Evolutionary conservation across 2,797 vertebrate genomes (phyloP), one percentile per base, ranked within the genome.

Genomic region (Sebastes kiyomatsui): DNA sequence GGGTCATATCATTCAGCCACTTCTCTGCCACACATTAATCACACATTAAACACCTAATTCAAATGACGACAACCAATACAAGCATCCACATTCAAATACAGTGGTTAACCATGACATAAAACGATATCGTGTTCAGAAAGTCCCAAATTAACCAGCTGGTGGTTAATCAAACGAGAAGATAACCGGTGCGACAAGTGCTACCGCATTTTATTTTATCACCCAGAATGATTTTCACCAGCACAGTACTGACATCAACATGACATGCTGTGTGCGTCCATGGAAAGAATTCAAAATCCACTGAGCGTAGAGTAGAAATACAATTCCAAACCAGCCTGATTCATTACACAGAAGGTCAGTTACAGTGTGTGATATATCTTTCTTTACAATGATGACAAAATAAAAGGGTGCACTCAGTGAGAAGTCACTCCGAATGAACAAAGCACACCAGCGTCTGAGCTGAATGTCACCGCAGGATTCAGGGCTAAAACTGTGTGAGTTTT

Each of bases 401-500:
- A 78, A 78, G 22, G 28, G 16, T 16, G 7, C 30, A n/a, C 28
- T n/a, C 35, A 22, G 42, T 30, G 49, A n/a, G 8, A 38, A 18
- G 72, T 69, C 30, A 4, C 33, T 23, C 25, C 52, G 70, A 11
- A 35, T 13, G 30, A 68, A 77, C 67, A 77, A 74, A 80, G 62
- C 28, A 22, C 4, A 61, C 9, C 38, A 16, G 14, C 22, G 7
- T 18, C 33, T 32, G 60, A 30, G 78, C 72, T 72, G 56, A 79
- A 83, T 72, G 80, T 75, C 76, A 52, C 56, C 14, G 74, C 69
- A 32, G 32, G 59, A 75, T 65, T 60, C 77, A 72, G 18, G 54
- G 27, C 49, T 70, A 49, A 38, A 60, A 23, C 12, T 56, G 65
- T 54, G 64, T 54, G 69, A n/a, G 65, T 20, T 61, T 68, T 5